These are phyloP conservation scores for Phyllotreta striolata DNA, from an alignment of 2,888 invertebrate species.

Conservation along the genomic window DNA sequence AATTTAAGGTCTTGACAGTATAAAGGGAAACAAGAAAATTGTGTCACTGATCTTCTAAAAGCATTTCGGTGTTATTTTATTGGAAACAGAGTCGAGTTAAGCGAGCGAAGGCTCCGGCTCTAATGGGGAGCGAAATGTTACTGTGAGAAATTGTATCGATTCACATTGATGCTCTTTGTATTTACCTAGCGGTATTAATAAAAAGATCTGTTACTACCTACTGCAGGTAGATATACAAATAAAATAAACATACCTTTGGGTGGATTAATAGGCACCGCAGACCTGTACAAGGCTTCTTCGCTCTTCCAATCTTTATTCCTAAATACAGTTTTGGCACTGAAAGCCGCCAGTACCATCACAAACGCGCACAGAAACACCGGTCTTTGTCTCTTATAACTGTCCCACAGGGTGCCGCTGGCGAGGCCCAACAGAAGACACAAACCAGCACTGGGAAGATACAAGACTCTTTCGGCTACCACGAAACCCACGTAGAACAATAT, in stretches of 20 bases:
- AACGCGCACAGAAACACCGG: constrained; percentile 63
- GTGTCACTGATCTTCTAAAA: constrained; percentile 19
- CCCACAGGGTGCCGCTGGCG: constrained; percentile 70
- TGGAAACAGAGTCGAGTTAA: constrained; percentile 4
- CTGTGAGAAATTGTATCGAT: too few relatives aligned
- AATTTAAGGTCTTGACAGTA: constrained; percentile 16
- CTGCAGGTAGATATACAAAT: neutral
- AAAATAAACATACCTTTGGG: constrained; percentile 82
- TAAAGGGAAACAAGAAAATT: constrained; percentile 14
- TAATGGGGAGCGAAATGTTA: too few relatives aligned
- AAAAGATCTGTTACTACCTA: too few relatives aligned
- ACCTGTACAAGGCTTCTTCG: constrained; percentile 91
- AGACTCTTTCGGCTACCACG: constrained; percentile 94
- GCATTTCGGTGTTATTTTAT: constrained; percentile 13
- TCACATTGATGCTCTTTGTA: too few relatives aligned
- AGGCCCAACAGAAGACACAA: constrained; percentile 88
- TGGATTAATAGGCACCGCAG: constrained; percentile 91
- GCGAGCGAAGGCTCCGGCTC: neutral
- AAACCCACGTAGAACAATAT: constrained; percentile 98
- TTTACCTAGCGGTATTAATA: too few relatives aligned
- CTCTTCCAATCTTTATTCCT: constrained; percentile 92
- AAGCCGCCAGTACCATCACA: constrained; percentile 69
- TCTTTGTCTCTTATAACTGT: constrained; percentile 50
- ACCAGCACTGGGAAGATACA: constrained; percentile 96
- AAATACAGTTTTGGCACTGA: constrained; percentile 79